A percentile compares a stretch with the other conserved stretches of the same genome.
These are phyloP conservation scores for Aproaerema taeniolella DNA, from an alignment of 2,888 invertebrate species.

Conservation along the genomic window DNA sequence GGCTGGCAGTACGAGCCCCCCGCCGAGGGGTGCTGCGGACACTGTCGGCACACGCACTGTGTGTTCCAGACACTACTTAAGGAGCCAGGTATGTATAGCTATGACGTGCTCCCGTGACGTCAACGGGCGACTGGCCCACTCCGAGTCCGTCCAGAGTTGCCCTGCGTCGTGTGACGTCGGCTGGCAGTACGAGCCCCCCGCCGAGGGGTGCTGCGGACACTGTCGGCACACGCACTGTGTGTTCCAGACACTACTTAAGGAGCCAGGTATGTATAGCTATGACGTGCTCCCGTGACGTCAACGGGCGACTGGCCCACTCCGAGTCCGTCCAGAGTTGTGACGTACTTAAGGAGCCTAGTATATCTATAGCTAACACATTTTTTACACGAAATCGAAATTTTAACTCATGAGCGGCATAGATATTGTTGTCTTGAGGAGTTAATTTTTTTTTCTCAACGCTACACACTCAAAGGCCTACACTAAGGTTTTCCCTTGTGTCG, in stretches of 20 bases:
- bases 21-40: constrained; percentile 78
- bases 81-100: constrained; percentile 56
- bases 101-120: constrained; percentile 61
- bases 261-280: too few relatives aligned
- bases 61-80: not conserved
- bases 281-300: too few relatives aligned
- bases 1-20: constrained; percentile 77
- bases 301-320: too few relatives aligned
- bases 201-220: constrained; percentile 78
- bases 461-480: too few relatives aligned
- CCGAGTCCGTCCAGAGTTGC: constrained; percentile 61
- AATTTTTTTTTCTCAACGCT: too few relatives aligned
- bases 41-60: not conserved
- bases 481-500: too few relatives aligned
- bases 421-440: too few relatives aligned
- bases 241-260: not conserved
- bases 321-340: too few relatives aligned
- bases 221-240: not conserved
- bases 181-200: constrained; percentile 67
- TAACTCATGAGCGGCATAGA: too few relatives aligned
- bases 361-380: too few relatives aligned
- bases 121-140: constrained; percentile 51
- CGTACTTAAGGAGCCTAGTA: too few relatives aligned
- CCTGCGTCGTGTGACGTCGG: constrained; percentile 79
- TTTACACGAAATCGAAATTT: too few relatives aligned